Conservation (phyloP, 2,888 invertebrate species). For the Cryptus armator region DNA sequence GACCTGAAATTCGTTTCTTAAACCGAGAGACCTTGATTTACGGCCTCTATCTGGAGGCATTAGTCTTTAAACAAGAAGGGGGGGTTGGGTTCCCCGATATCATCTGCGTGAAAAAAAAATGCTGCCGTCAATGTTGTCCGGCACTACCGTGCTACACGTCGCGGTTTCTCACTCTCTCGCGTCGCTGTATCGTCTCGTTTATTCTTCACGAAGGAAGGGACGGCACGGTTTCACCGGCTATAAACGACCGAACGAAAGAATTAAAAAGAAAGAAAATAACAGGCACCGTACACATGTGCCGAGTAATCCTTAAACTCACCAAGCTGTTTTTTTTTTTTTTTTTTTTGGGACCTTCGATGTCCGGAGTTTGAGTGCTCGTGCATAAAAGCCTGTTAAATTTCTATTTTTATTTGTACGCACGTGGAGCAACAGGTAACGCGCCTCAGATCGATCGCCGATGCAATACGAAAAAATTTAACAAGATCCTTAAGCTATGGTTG, state of each 20-base stretch:
- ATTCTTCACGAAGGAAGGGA: slow-evolving; percentile 37
- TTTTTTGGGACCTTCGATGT: neutral
- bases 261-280: neutral
- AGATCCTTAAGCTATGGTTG: too few relatives aligned
- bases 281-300: slow-evolving; percentile 18
- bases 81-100: slow-evolving; percentile 75
- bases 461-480: too few relatives aligned
- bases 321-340: neutral
- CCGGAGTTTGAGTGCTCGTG: too few relatives aligned
- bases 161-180: slow-evolving; percentile 34
- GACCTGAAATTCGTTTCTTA: slow-evolving; percentile 53
- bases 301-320: slow-evolving; percentile 21
- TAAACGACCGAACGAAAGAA: slow-evolving; percentile 20
- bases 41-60: slow-evolving; percentile 81
- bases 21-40: slow-evolving; percentile 77
- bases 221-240: slow-evolving; percentile 8
- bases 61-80: slow-evolving; percentile 77
- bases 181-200: slow-evolving; percentile 62
- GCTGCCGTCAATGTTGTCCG: slow-evolving; percentile 79
- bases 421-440: slow-evolving; percentile 53
- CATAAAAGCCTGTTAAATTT: slow-evolving; percentile 45
- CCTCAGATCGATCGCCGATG: too few relatives aligned
- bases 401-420: slow-evolving; percentile 13
- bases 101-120: slow-evolving; percentile 82
- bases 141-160: slow-evolving; percentile 81